phyloP scores from a whole-genome alignment of 1,140 invertebrate species.

The Bombus consobrinus region DNA sequence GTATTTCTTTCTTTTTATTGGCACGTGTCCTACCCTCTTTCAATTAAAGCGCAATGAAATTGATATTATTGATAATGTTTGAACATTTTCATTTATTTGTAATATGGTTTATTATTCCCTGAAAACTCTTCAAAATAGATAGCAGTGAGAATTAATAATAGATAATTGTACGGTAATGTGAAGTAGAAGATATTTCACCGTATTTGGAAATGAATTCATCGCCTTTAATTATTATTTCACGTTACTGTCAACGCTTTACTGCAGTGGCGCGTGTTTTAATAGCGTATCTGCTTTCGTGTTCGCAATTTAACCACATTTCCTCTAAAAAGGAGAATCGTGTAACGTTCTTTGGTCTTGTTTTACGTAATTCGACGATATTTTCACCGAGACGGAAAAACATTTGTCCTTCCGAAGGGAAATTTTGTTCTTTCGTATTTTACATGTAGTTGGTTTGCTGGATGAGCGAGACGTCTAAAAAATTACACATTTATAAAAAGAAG shows the following conservation, averaged over 20 bases:
- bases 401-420: neutral
- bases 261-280: neutral
- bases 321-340: neutral
- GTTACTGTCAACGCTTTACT: neutral
- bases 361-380: conserved; percentile 7
- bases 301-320: neutral
- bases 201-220: neutral
- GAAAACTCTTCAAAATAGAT: neutral
- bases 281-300: neutral
- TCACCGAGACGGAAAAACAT: neutral
- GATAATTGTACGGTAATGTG: no score
- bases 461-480: neutral
- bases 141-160: neutral
- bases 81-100: neutral
- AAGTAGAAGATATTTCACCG: neutral
- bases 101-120: neutral
- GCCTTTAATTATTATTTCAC: neutral
- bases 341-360: neutral
- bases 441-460: no score
- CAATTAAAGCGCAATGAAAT: neutral
- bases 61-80: neutral
- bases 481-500: neutral
- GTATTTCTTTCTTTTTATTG: neutral
- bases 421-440: neutral
- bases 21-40: neutral